These are phyloP conservation scores for Cacoxenus indagator DNA, from an alignment of 2,888 invertebrate species.

Conservation along the genomic window DNA sequence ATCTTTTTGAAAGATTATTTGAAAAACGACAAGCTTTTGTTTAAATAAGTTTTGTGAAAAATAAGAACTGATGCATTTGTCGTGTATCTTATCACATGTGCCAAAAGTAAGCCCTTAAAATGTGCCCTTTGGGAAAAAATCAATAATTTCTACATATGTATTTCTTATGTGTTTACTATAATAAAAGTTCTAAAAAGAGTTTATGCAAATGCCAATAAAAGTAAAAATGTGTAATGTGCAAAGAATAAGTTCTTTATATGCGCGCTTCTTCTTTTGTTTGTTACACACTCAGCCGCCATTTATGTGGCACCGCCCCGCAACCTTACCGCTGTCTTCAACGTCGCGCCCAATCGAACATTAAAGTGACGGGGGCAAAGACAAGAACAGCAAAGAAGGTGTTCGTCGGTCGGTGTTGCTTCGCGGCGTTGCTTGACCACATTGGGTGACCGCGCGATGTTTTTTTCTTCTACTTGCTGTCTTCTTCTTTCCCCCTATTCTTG, in stretches of 20 bases:
- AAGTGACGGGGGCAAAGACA: background rate
- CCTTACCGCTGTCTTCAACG: too few species aligned
- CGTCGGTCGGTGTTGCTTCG: background rate
- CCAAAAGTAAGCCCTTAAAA: background rate
- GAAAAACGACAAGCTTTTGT: too few species aligned
- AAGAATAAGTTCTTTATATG: too few species aligned
- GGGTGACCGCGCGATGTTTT: slow-evolving; percentile 54
- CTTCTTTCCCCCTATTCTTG: background rate
- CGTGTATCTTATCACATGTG: background rate
- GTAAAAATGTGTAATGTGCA: background rate
- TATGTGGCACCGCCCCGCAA: background rate
- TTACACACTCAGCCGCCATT: slow-evolving; percentile 34
- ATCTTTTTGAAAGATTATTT: background rate
- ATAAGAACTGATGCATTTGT: background rate
- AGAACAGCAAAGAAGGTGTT: background rate
- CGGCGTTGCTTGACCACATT: slow-evolving; percentile 63
- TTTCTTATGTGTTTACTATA: background rate
- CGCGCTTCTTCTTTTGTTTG: slow-evolving; percentile 21
- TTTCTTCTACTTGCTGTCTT: background rate
- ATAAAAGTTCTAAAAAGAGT: background rate
- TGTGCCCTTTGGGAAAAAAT: slow-evolving; percentile 38
- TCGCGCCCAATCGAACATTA: slow-evolving; percentile 6
- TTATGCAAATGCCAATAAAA: too few species aligned
- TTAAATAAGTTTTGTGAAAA: background rate
- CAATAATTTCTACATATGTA: slow-evolving; percentile 30